phyloP scores from a whole-genome alignment of 2,888 invertebrate species.

The Ormyrus pomaceus region DNA sequence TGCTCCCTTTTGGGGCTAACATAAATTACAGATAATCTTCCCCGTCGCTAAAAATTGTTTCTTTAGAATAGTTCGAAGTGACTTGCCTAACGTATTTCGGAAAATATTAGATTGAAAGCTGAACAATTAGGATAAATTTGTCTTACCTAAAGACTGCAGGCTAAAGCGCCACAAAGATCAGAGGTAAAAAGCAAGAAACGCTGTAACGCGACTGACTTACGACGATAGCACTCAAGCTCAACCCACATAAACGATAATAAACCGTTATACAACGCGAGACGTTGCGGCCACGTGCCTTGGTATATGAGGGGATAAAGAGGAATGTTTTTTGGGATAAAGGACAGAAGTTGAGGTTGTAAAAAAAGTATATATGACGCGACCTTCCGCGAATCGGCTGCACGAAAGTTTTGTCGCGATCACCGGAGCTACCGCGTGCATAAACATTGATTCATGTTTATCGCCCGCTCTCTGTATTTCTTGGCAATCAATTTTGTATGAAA shows the following conservation, averaged over 20 bases:
- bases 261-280: conserved; percentile 40
- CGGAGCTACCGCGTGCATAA: conserved; percentile 8
- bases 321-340: conserved; percentile 30
- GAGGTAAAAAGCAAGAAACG: neutral
- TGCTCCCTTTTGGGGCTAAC: neutral
- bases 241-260: conserved; percentile 55
- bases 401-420: conserved; percentile 29
- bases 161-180: neutral
- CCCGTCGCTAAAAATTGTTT: too few species aligned
- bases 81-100: too few species aligned
- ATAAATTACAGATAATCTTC: too few species aligned
- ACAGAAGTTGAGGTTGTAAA: conserved; percentile 11
- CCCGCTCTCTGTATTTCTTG: conserved; percentile 14
- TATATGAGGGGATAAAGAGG: conserved; percentile 7
- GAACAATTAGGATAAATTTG: conserved; percentile 50
- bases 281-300: conserved; percentile 32
- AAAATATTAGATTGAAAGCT: too few species aligned
- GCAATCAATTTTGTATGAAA: conserved; percentile 34
- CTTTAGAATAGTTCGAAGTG: too few species aligned
- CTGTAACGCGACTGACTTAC: conserved; percentile 56
- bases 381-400: conserved; percentile 23
- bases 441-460: conserved; percentile 48
- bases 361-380: conserved; percentile 14
- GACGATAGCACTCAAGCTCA: conserved; percentile 62
- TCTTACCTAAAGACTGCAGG: neutral